These are phyloP conservation scores for Heliconius congener DNA, from an alignment of 1,140 invertebrate genomes.

Conservation along the genomic window DNA sequence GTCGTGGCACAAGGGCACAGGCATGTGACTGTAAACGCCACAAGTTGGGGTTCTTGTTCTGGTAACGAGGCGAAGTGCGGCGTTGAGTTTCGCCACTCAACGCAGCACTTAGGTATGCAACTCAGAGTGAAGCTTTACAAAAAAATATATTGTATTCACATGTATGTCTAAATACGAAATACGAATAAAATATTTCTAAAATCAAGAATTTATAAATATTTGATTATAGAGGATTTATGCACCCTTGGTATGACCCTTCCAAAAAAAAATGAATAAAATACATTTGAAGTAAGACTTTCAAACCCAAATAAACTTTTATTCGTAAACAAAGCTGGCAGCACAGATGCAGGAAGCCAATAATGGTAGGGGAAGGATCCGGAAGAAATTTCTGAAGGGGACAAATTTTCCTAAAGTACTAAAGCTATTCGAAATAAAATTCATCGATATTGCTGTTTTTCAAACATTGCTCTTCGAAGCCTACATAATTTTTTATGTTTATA, in stretches of 20 bases:
- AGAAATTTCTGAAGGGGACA: conserved; percentile 62
- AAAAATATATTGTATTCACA: too few relatives aligned
- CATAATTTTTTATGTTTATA: conserved; percentile 41
- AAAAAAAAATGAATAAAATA: conserved; percentile 32
- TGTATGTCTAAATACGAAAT: too few relatives aligned
- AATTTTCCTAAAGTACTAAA: conserved; percentile 75
- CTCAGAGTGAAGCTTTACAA: too few relatives aligned
- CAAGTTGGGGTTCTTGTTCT: too few relatives aligned
- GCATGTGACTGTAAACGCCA: too few relatives aligned
- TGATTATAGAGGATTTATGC: conserved; percentile 20
- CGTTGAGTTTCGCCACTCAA: too few relatives aligned
- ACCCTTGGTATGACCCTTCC: conserved; percentile 3
- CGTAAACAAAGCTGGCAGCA: conserved; percentile 64
- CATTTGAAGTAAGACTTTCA: conserved; percentile 34
- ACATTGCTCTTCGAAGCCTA: conserved; percentile 42
- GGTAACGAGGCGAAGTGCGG: too few relatives aligned
- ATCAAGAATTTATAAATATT: background rate
- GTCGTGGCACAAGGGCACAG: too few relatives aligned
- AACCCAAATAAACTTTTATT: conserved; percentile 41
- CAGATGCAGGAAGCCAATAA: conserved; percentile 76
- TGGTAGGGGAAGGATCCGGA: conserved; percentile 54
- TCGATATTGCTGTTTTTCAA: conserved; percentile 66
- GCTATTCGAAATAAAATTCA: conserved; percentile 74
- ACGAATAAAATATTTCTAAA: background rate
- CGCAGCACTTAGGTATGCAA: too few relatives aligned